Evolutionary conservation across 2,113 vertebrate genomes (phyloP), one percentile per base, ranked within the genome.

Genomic region (Fregetta grallaria): DNA sequence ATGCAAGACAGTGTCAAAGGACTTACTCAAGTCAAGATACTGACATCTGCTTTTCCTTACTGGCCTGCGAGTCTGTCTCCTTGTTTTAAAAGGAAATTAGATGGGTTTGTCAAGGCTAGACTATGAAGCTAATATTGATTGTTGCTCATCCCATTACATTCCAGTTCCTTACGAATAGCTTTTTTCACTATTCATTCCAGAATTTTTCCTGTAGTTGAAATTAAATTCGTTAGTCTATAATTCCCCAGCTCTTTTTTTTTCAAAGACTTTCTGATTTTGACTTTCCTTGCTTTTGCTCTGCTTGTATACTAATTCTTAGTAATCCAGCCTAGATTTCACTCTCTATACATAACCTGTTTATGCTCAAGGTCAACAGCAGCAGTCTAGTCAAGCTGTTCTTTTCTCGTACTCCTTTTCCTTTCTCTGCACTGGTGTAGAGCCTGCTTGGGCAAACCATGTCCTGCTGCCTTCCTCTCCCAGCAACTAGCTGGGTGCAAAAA

Each of bases 21-120:
- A 89, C 59, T 78, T 72, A 83, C 72, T 93, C 7, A 44, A 96
- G 81, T 94, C 67, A 94, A 75, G 93, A 90, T 50, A 86, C 49
- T 88, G 74, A 92, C 96, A 96, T 96, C 90, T 96, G 93, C 96
- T 97, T 95, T 87, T 93, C 92, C 74, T 97, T 92, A 96, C 32
- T 90, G 78, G 90, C 71, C 81, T 90, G 50, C n/a, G 4, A 97
- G 58, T 78, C 84, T 78, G 77, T 91, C 96, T 96, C 62, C 81
- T 87, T 88, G 40, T 94, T 96, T 93, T 72, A 90, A 91, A 92
- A 93, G 77, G 71, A 90, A 95, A 94, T 91, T 56, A 90, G 62
- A 93, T 36, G 77, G 23, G 74, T 86, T 95, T 93, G 42, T 93
- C 66, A 90, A 70, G 90, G 82, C 77, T 82, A 88, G 74, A 86